These are phyloP conservation scores for Noturus placidus DNA, from an alignment of 2,113 vertebrate species.

Conservation along the genomic window DNA sequence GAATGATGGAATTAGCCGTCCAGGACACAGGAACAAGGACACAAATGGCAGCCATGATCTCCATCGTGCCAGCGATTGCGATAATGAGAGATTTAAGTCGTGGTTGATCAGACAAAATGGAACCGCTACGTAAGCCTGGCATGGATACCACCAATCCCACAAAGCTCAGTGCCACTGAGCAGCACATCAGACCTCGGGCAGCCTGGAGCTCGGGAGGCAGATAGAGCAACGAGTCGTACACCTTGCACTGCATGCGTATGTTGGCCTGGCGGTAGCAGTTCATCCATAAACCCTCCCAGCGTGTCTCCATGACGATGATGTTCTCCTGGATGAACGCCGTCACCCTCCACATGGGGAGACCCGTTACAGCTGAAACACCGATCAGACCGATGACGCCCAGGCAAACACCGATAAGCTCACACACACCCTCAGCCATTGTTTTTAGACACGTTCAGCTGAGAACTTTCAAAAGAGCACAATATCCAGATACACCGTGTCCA, in stretches of 20 bases:
- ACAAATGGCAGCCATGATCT: slow-evolving; percentile 54
- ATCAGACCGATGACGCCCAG: slow-evolving; percentile 78
- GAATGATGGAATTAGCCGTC: slow-evolving; percentile 57
- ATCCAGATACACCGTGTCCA: neutral
- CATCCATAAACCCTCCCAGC: slow-evolving; percentile 93
- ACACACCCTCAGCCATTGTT: slow-evolving; percentile 71
- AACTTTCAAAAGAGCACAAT: neutral
- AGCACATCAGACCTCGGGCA: slow-evolving; percentile 77
- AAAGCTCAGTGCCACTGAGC: slow-evolving; percentile 61
- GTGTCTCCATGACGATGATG: slow-evolving; percentile 75
- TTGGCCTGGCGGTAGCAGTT: slow-evolving; percentile 75
- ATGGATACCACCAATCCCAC: slow-evolving; percentile 75
- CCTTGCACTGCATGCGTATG: slow-evolving; percentile 75
- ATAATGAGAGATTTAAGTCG: slow-evolving; percentile 43
- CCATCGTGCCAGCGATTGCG: slow-evolving; percentile 49
- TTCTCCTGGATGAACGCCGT: slow-evolving; percentile 84
- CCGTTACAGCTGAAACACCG: slow-evolving; percentile 76
- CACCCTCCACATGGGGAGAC: slow-evolving; percentile 91
- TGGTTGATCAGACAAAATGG: slow-evolving; percentile 61
- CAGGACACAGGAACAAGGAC: slow-evolving; percentile 62
- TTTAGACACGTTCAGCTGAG: neutral
- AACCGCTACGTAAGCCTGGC: slow-evolving; percentile 68
- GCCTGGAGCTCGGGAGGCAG: slow-evolving; percentile 72
- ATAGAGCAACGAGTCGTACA: slow-evolving; percentile 73
- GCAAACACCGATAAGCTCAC: slow-evolving; percentile 76